Conservation (phyloP, 1,140 invertebrate species). For the Yoshiicerus persimilis region DNA sequence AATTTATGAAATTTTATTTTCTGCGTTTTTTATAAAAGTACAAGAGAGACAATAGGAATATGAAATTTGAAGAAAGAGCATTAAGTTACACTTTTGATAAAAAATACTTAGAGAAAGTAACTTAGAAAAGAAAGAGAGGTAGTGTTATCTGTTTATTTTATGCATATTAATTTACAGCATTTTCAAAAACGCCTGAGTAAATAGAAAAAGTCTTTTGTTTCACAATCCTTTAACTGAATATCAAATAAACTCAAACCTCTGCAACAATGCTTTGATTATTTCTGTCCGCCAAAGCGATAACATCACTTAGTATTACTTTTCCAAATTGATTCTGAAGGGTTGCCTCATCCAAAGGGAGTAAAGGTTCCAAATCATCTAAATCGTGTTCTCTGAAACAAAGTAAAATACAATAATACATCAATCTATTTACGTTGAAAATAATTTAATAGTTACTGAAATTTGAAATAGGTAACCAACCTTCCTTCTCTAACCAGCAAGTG, state of each 20-base stretch:
- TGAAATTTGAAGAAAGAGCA: too few relatives aligned
- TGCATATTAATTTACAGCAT: too few relatives aligned
- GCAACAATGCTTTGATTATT: constrained; percentile 38
- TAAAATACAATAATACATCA: not conserved
- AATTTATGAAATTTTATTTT: too few relatives aligned
- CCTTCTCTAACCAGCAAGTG: constrained; percentile 37
- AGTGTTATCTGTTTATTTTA: too few relatives aligned
- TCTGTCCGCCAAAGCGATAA: constrained; percentile 36
- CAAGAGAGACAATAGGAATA: too few relatives aligned
- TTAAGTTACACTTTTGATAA: too few relatives aligned
- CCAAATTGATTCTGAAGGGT: constrained; percentile 25
- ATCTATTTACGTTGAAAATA: not conserved
- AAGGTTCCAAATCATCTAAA: constrained; percentile 40
- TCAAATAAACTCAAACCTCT: too few relatives aligned
- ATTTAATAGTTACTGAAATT: not conserved
- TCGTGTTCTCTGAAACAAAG: constrained; percentile 40
- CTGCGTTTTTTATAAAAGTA: too few relatives aligned
- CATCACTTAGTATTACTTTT: constrained; percentile 25
- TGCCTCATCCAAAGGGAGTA: not conserved
- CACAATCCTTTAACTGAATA: not conserved
- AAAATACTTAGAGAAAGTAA: too few relatives aligned
- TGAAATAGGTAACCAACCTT: constrained; percentile 8
- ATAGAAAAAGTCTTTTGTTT: too few relatives aligned
- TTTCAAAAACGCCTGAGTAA: too few relatives aligned
- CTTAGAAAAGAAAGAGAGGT: too few relatives aligned